Percentiles rank a stretch among this genome's conserved stretches.
These are phyloP conservation scores for Oegoconia quadripuncta DNA, from an alignment of 2,888 invertebrate genomes.

Conservation along the genomic window DNA sequence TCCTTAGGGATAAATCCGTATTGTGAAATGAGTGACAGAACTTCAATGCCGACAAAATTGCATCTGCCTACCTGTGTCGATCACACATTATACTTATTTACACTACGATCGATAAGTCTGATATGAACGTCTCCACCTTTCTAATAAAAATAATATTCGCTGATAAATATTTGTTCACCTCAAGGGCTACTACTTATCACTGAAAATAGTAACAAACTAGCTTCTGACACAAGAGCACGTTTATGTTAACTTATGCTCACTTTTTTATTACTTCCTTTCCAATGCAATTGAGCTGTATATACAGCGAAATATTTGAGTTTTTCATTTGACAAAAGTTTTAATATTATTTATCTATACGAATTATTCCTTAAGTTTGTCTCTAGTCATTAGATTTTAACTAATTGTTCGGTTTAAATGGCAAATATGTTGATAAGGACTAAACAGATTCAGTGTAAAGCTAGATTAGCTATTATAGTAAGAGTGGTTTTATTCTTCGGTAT, in stretches of 20 bases:
- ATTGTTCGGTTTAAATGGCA: slow-evolving; percentile 48
- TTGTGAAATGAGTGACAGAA: too few species aligned
- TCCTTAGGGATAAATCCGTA: too few species aligned
- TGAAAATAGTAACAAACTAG: slow-evolving; percentile 36
- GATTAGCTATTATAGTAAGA: slow-evolving; percentile 45
- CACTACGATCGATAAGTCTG: slow-evolving; percentile 43
- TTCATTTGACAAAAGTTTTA: slow-evolving; percentile 58
- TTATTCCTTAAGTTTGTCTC: slow-evolving; percentile 14
- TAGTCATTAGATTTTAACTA: slow-evolving; percentile 26
- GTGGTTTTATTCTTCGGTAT: slow-evolving; percentile 54
- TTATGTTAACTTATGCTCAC: slow-evolving; percentile 31
- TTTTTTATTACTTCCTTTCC: slow-evolving; percentile 26
- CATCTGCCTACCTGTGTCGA: slow-evolving; percentile 14
- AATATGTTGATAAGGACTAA: slow-evolving; percentile 71
- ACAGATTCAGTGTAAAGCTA: slow-evolving; percentile 42
- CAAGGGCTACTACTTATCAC: slow-evolving; percentile 26
- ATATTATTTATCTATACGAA: background rate
- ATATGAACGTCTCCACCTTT: slow-evolving; percentile 32
- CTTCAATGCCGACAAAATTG: background rate
- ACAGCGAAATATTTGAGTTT: slow-evolving; percentile 60
- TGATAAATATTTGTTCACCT: slow-evolving; percentile 51
- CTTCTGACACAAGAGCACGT: slow-evolving; percentile 34
- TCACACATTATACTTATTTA: slow-evolving; percentile 43
- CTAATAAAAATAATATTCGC: slow-evolving; percentile 43
- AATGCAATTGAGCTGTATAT: slow-evolving; percentile 54